These are phyloP conservation scores for Orthonyx spaldingii DNA, from an alignment of 2,113 vertebrate species.

Conservation along the genomic window DNA sequence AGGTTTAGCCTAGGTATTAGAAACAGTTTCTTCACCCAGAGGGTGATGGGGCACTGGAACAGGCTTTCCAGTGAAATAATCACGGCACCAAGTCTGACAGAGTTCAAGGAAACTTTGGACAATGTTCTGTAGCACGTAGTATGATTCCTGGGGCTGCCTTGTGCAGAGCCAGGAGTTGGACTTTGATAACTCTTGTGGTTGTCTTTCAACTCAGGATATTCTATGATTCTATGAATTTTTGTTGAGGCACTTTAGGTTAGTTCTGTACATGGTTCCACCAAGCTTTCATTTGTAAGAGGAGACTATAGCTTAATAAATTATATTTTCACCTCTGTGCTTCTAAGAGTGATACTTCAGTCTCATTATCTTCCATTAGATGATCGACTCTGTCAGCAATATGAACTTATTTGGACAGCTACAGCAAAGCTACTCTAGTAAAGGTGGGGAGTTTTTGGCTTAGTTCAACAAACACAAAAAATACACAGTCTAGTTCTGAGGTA, in stretches of 20 bases:
- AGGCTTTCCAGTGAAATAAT: neutral
- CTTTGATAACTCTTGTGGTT: neutral
- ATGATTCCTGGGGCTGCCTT: too few relatives aligned
- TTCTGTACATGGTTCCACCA: neutral
- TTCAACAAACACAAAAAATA: neutral
- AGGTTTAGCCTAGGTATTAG: neutral
- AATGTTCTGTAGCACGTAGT: neutral
- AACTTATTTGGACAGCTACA: neutral
- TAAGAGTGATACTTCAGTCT: neutral
- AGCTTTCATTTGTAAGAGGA: neutral
- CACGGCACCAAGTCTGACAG: neutral
- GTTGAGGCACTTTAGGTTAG: neutral
- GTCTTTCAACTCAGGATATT: neutral
- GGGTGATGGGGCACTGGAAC: neutral
- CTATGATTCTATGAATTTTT: neutral
- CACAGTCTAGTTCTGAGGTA: fast-evolving
- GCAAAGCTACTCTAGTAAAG: neutral
- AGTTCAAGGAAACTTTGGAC: neutral
- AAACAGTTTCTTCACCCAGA: too few relatives aligned
- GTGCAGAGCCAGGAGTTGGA: neutral
- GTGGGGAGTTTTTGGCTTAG: fast-evolving
- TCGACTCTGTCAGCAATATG: neutral
- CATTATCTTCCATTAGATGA: neutral
- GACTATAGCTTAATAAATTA: too few relatives aligned
- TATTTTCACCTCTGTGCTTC: neutral